Evolutionary conservation across 2,888 invertebrate species (phyloP), one percentile per base, ranked within the genome.

Genomic region (Agapetus fuscipes): DNA sequence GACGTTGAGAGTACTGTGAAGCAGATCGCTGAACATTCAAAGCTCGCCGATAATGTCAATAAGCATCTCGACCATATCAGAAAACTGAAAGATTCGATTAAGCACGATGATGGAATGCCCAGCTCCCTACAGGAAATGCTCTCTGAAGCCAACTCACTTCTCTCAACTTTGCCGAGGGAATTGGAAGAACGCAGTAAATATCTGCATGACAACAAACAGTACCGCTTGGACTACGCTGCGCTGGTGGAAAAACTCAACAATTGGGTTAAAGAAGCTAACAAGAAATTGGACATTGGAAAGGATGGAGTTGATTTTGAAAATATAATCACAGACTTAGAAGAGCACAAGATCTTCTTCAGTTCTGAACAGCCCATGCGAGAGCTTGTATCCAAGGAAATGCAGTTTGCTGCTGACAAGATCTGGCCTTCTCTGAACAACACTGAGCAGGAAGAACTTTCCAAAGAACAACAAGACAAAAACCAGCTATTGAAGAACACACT

Each of bases 281-380:
- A 80, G 33, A 76, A 83, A 29, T 60, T 93, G 14, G 77, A 80
- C 45, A 78, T 82, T 54, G 80, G 82, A 46, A 83, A 84, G 53
- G 83, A 85, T 48, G 91, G 91, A 10, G 81, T 93, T 4, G 87
- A 94, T 58, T 91, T 89, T 54, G 85, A 86, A 51, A 87, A 87
- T 50, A 80, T 93, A 6, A 69, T 81, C 32, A 71, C 77, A 5
- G 87, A 90, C 54, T 67, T 94, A 15, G 86, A 89, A 55, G 87
- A 90, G 52, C 90, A 90, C 56, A 89, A 87, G 62, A 74, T 79
- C 26, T 89, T 86, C 74, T 89, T 89, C 58, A 77, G 80, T 45
- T 82, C 82, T 28, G 87, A 89, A 54, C 70, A 78, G 1, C 74
- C 78, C 14, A 83, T 87, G 56, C 79, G 83, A 42, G 85, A 86